Evolutionary conservation across 2,113 vertebrate species (phyloP).

Genomic region (Polyodon spathula): DNA sequence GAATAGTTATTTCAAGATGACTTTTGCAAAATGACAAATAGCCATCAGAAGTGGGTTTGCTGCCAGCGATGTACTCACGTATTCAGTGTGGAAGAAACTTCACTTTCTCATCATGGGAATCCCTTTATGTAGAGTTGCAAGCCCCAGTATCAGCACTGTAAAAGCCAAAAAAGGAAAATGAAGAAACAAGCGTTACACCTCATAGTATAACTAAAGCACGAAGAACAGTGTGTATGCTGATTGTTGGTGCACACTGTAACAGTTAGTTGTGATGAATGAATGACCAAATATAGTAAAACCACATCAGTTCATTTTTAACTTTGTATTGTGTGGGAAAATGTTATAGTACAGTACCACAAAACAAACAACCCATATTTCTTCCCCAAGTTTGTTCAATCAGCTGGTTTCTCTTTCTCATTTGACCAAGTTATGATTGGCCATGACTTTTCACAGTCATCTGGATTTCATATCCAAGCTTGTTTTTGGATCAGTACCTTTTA

Average conservation of each 20-base stretch:
- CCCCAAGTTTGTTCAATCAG: neutral
- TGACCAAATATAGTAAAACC: conserved; percentile 87
- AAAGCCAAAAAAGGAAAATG: neutral
- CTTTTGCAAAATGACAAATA: no score
- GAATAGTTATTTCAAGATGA: no score
- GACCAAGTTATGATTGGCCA: conserved; percentile 9
- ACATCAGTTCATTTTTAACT: conserved; percentile 79
- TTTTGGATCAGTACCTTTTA: conserved; percentile 8
- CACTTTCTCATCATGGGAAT: no score
- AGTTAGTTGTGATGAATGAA: conserved; percentile 62
- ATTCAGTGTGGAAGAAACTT: no score
- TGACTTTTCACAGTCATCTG: conserved; percentile 8
- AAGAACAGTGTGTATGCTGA: conserved; percentile 39
- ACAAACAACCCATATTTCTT: conserved; percentile 4
- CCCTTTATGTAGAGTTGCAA: neutral
- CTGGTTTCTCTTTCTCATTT: neutral
- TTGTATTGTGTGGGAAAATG: conserved; percentile 27
- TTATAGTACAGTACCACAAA: neutral
- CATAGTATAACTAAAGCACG: conserved; percentile 43
- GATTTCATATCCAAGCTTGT: conserved; percentile 16
- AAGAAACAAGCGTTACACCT: conserved; percentile 30
- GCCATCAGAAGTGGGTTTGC: no score
- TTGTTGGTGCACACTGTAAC: conserved; percentile 65
- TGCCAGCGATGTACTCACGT: no score
- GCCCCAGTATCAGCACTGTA: conserved; percentile 13